These are phyloP conservation scores for Baronia brevicornis DNA, from an alignment of 2,888 invertebrate species.

Conservation along the genomic window DNA sequence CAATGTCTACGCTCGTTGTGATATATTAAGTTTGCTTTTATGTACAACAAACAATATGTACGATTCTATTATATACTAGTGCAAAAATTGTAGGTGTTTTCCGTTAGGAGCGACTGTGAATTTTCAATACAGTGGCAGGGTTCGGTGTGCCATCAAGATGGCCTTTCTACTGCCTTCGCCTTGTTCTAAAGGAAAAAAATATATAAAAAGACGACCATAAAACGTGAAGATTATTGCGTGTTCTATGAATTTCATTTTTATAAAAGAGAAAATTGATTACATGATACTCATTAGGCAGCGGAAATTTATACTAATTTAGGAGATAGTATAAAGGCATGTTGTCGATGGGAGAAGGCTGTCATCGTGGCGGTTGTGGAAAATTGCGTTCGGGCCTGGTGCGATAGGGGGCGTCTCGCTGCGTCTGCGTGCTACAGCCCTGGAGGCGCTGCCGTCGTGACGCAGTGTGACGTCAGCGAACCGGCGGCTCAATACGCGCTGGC, in stretches of 20 bases:
- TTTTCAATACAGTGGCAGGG: constrained; percentile 32
- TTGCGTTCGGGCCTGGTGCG: constrained; percentile 48
- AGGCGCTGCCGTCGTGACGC: constrained; percentile 77
- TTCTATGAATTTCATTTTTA: too few species aligned
- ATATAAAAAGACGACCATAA: too few species aligned
- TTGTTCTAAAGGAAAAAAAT: too few species aligned
- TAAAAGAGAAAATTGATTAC: neutral
- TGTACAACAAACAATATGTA: too few species aligned
- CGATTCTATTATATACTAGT: too few species aligned
- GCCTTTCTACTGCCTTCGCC: constrained; percentile 37
- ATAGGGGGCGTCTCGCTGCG: constrained; percentile 60
- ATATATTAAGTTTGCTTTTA: neutral
- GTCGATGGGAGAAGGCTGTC: constrained; percentile 54
- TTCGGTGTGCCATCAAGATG: constrained; percentile 34
- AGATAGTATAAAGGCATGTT: constrained; percentile 31
- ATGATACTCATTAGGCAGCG: constrained; percentile 9
- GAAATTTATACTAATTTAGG: constrained; percentile 23
- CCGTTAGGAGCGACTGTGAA: constrained; percentile 28
- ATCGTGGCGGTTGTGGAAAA: constrained; percentile 63
- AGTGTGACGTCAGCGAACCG: constrained; percentile 83
- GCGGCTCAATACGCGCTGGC: constrained; percentile 79
- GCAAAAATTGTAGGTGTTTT: too few species aligned
- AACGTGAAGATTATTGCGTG: too few species aligned
- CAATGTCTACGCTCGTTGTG: constrained; percentile 19
- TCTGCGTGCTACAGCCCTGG: constrained; percentile 56